A percentile compares a stretch with the other conserved stretches of the same genome.
Evolutionary conservation across 2,888 invertebrate species (phyloP).

Genomic region (Protophormia terraenovae): DNA sequence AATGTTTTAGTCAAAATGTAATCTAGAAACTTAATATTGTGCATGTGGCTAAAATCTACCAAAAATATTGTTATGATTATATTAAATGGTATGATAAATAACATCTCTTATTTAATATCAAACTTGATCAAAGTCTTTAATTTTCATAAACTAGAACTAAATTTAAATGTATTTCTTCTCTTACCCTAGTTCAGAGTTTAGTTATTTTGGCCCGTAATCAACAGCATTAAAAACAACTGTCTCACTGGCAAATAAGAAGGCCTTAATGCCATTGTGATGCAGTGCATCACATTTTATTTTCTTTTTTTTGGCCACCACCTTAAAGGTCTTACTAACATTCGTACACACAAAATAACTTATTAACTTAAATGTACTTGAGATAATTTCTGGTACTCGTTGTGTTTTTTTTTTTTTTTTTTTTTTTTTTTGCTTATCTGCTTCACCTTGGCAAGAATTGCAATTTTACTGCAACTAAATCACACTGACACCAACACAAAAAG

Average conservation of each 20-base stretch:
- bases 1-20: no score
- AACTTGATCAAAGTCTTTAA: no score
- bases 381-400: slow-evolving; percentile 41
- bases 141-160: not conserved
- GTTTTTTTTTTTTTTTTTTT: no score
- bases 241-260: slow-evolving; percentile 17
- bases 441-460: slow-evolving; percentile 60
- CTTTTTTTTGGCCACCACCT: slow-evolving; percentile 23
- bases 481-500: slow-evolving; percentile 10
- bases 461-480: slow-evolving; percentile 18
- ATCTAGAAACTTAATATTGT: no score
- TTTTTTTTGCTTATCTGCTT: no score
- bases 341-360: slow-evolving; percentile 40
- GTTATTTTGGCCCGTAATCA: slow-evolving; percentile 43
- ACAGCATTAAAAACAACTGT: slow-evolving; percentile 47
- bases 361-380: slow-evolving; percentile 63
- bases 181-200: not conserved
- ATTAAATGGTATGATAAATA: no score
- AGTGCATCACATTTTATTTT: slow-evolving; percentile 1
- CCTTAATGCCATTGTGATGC: not conserved
- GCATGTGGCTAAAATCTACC: no score
- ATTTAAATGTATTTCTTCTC: slow-evolving; percentile 13
- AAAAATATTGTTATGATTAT: no score
- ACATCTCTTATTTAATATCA: no score
- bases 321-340: not conserved